Conservation (phyloP, 2,113 vertebrate species). For the Trematocara unimaculatum region DNA sequence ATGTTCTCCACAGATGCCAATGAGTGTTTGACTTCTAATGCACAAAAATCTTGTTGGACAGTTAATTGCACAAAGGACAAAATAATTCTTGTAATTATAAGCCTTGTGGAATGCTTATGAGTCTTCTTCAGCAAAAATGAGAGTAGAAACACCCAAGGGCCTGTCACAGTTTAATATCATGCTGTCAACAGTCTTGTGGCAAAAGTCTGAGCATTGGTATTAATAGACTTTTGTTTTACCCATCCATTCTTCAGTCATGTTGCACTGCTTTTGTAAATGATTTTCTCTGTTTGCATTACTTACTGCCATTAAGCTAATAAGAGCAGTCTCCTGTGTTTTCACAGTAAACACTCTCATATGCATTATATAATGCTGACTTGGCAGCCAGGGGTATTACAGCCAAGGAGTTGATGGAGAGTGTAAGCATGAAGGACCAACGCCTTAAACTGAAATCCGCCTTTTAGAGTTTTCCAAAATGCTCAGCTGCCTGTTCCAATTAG, state of each 20-base stretch:
- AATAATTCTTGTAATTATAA: background rate
- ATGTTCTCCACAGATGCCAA: constrained; percentile 11
- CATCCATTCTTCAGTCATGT: background rate
- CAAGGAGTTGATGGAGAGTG: constrained; percentile 45
- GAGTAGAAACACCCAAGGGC: constrained; percentile 12
- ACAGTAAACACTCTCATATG: constrained; percentile 37
- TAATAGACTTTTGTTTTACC: constrained; percentile 10
- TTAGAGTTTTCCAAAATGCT: constrained; percentile 54
- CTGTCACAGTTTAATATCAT: constrained; percentile 36
- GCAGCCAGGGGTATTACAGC: constrained; percentile 48
- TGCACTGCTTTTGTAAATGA: background rate
- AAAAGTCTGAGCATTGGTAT: background rate
- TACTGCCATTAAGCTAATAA: constrained; percentile 32
- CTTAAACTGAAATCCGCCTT: constrained; percentile 32
- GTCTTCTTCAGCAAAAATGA: constrained; percentile 31
- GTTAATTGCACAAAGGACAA: constrained; percentile 9
- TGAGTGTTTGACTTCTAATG: constrained; percentile 13
- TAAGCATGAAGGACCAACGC: constrained; percentile 35
- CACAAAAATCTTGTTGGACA: background rate
- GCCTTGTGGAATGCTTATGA: constrained; percentile 3
- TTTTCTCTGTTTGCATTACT: constrained; percentile 35
- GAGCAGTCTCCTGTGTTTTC: constrained; percentile 33
- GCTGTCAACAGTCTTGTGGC: constrained; percentile 26
- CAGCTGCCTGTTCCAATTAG: constrained; percentile 26
- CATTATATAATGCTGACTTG: constrained; percentile 59